These are phyloP conservation scores for Merodon equestris DNA, from an alignment of 2,888 invertebrate species.

Conservation along the genomic window DNA sequence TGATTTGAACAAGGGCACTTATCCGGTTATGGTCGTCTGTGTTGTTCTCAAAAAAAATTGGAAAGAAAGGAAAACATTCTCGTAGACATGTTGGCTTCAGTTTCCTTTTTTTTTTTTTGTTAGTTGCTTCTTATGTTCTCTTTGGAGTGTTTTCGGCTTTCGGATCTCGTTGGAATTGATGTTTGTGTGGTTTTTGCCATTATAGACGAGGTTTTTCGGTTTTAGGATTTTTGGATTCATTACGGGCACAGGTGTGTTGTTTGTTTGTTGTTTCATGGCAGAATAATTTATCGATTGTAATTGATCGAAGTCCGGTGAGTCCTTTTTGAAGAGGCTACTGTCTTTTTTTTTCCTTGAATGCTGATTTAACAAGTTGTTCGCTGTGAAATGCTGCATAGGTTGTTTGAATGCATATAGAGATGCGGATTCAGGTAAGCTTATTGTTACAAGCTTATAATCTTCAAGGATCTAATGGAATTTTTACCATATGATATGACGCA, in stretches of 20 bases:
- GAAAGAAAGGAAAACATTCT: constrained; percentile 28
- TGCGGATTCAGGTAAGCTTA: no score
- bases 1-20: constrained; percentile 63
- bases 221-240: constrained; percentile 26
- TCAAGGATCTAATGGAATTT: no score
- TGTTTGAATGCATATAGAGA: no score
- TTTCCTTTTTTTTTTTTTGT: constrained; percentile 27
- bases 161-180: no score
- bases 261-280: constrained; percentile 29
- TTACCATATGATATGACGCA: no score
- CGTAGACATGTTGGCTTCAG: constrained; percentile 57
- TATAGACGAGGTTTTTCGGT: constrained; percentile 41
- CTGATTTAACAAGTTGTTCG: no score
- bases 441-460: no score
- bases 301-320: no score
- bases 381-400: no score
- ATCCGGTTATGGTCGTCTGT: constrained; percentile 45
- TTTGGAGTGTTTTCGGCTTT: constrained; percentile 33
- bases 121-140: constrained; percentile 19
- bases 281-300: constrained; percentile 42
- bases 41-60: neutral
- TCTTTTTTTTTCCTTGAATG: no score
- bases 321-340: no score
- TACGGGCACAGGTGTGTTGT: constrained; percentile 1
- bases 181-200: constrained; percentile 42